Evolutionary conservation across 2,888 invertebrate genomes (phyloP).

Genomic region (Hemithea aestivaria): DNA sequence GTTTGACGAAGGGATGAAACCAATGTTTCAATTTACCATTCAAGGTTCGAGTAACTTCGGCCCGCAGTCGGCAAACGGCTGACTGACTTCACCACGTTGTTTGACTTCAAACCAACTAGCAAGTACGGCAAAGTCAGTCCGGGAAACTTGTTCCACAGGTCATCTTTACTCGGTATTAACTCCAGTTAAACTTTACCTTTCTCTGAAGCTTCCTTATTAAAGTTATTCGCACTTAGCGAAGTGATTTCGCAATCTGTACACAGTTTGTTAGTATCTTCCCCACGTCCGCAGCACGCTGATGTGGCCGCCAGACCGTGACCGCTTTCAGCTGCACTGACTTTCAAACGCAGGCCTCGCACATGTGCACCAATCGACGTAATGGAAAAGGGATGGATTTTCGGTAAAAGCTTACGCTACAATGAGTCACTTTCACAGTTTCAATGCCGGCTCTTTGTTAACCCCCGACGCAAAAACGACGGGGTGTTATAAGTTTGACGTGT

Average conservation of each 20-base stretch:
- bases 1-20: not conserved
- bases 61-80: not conserved
- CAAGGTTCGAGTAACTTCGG: not conserved
- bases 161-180: too few species aligned
- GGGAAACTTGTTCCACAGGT: not conserved
- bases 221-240: not conserved
- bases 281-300: constrained; percentile 52
- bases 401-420: constrained; percentile 19
- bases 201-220: not conserved
- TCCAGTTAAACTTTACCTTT: too few species aligned
- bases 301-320: constrained; percentile 65
- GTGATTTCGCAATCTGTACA: constrained; percentile 10
- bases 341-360: constrained; percentile 37
- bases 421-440: constrained; percentile 10
- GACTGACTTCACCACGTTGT: constrained; percentile 2
- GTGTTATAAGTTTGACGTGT: too few species aligned
- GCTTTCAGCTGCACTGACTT: constrained; percentile 53
- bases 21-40: not conserved
- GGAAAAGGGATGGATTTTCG: constrained; percentile 17
- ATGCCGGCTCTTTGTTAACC: constrained; percentile 6
- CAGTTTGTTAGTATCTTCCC: constrained; percentile 57
- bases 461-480: too few species aligned
- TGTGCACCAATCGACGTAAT: constrained; percentile 15
- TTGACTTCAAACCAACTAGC: constrained; percentile 1
- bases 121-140: not conserved